These are phyloP conservation scores for Solea solea DNA, from an alignment of 2,113 vertebrate species.

Conservation along the genomic window DNA sequence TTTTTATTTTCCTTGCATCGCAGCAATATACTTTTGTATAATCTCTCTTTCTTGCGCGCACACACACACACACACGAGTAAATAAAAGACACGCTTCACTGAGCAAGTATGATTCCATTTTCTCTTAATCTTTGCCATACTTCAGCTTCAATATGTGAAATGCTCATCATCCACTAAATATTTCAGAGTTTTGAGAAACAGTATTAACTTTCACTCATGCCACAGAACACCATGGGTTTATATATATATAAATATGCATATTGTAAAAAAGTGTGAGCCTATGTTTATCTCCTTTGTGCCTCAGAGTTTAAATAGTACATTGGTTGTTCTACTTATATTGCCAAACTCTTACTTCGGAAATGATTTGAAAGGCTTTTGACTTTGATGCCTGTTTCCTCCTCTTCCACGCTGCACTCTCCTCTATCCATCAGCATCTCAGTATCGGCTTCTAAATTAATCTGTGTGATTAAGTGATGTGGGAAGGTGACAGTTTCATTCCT, in stretches of 20 bases:
- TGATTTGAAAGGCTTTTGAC: constrained; percentile 42
- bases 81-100: constrained; percentile 2
- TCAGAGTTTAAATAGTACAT: constrained; percentile 37
- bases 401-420: constrained; percentile 21
- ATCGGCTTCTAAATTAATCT: constrained; percentile 66
- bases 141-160: constrained; percentile 8
- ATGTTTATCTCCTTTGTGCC: constrained; percentile 50
- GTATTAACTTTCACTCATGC: constrained; percentile 18
- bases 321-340: constrained; percentile 39
- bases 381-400: constrained; percentile 58
- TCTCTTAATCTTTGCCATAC: constrained; percentile 17
- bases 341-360: constrained; percentile 47
- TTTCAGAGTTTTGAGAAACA: constrained; percentile 17
- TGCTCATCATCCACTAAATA: constrained; percentile 37
- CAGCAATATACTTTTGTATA: too few species aligned
- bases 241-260: not conserved
- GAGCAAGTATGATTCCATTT: not conserved
- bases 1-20: too few species aligned
- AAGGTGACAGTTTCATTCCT: constrained; percentile 59
- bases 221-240: not conserved
- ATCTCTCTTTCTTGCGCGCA: not conserved
- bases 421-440: constrained; percentile 21
- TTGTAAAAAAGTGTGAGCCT: constrained; percentile 13
- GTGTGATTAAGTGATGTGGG: constrained; percentile 70
- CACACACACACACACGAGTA: not conserved